phyloP scores from a whole-genome alignment of 2,113 vertebrate genomes.

The Neotoma lepida region DNA sequence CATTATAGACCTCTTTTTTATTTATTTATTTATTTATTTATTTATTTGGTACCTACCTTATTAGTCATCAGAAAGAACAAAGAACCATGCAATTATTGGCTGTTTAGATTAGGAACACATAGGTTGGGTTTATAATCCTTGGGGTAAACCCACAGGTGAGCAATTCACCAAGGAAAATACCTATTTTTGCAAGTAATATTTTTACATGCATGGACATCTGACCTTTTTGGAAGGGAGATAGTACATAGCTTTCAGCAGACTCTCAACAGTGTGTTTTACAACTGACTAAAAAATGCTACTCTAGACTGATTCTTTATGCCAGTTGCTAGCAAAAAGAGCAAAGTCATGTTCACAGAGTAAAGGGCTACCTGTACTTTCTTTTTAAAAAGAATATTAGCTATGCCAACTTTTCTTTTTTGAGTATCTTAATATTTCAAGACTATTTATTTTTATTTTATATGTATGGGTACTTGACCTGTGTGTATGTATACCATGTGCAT shows the following conservation, averaged over 20 bases:
- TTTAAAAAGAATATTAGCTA: neutral
- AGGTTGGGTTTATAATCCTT: neutral
- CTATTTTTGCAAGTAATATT: conserved; percentile 25
- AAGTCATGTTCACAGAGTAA: conserved; percentile 16
- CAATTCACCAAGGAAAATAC: neutral
- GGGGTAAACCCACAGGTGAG: neutral
- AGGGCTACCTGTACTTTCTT: neutral
- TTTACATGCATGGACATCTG: neutral
- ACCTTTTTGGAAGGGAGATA: conserved; percentile 28
- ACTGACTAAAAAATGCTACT: neutral
- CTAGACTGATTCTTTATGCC: neutral
- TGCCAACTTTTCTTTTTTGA: neutral
- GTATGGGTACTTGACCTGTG: neutral
- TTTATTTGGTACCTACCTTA: neutral
- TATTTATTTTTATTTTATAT: neutral
- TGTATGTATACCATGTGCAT: too few species aligned
- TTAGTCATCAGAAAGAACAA: neutral
- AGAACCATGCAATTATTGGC: neutral
- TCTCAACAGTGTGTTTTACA: conserved; percentile 18
- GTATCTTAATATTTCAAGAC: neutral
- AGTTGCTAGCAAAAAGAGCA: conserved; percentile 34
- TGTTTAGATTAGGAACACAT: conserved; percentile 1
- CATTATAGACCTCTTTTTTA: neutral
- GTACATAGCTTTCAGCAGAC: conserved; percentile 12
- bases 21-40: neutral